Evolutionary conservation across 2,888 invertebrate genomes (phyloP).

Genomic region (Eristalis tenax): DNA sequence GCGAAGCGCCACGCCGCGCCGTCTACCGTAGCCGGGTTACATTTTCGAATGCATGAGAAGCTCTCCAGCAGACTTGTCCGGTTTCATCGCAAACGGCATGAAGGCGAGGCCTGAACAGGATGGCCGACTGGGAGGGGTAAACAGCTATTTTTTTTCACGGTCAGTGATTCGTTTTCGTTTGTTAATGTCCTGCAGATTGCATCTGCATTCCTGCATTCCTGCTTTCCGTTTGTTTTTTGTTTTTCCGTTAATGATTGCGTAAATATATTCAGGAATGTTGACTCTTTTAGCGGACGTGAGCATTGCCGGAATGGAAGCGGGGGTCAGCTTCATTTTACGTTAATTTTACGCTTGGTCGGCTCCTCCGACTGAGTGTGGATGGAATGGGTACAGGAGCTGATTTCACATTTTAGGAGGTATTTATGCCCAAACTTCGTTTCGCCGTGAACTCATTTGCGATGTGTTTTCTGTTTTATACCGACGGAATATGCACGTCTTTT

Average conservation of each 20-base stretch:
- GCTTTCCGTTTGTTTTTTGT: slow-evolving; percentile 2
- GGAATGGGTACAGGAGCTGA: background rate
- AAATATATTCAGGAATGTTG: slow-evolving; percentile 44
- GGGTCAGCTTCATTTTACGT: slow-evolving; percentile 30
- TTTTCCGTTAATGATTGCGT: slow-evolving; percentile 21
- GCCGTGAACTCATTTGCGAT: background rate
- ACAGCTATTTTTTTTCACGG: slow-evolving; percentile 45
- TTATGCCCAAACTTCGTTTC: slow-evolving; percentile 1
- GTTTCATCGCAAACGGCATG: background rate
- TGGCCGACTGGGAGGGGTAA: background rate
- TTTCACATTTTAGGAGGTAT: slow-evolving; percentile 10
- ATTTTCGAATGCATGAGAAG: slow-evolving; percentile 29
- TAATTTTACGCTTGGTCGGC: slow-evolving; percentile 28
- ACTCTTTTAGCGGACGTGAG: slow-evolving; percentile 19
- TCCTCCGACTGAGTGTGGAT: background rate
- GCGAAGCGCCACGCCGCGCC: background rate
- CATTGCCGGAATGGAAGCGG: background rate
- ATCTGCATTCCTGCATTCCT: slow-evolving; percentile 5
- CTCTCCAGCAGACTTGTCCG: slow-evolving; percentile 19
- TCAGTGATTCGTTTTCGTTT: slow-evolving; percentile 42
- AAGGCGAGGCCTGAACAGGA: background rate
- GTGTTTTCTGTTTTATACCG: background rate
- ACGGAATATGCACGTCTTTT: background rate
- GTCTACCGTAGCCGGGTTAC: background rate
- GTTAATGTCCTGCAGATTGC: slow-evolving; percentile 47